A percentile compares a stretch with the other conserved stretches of the same genome.
These are phyloP conservation scores for Stramonita haemastoma DNA, from an alignment of 2,888 invertebrate species.

Conservation along the genomic window DNA sequence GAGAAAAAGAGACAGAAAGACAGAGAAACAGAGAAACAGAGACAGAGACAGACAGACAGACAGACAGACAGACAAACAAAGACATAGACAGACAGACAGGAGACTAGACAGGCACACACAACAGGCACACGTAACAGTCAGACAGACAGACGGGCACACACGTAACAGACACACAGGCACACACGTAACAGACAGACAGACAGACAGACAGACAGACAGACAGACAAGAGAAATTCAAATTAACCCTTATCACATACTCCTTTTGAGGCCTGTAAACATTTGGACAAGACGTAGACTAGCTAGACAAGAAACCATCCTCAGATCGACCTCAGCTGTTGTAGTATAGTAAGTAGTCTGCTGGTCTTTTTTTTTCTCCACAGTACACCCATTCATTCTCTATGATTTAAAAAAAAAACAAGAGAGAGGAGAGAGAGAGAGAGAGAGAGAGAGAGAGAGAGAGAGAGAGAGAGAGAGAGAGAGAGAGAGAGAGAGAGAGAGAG, in stretches of 20 bases:
- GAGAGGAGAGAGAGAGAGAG: not conserved
- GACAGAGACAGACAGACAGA: too few species aligned
- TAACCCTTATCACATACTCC: too few species aligned
- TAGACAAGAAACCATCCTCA: too few species aligned
- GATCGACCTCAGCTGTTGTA: too few species aligned
- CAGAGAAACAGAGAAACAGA: not conserved
- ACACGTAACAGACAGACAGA: not conserved
- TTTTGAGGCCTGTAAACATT: too few species aligned
- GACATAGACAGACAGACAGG: not conserved
- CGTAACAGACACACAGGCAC: not conserved
- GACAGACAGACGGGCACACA: not conserved
- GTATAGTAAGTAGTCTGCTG: too few species aligned
- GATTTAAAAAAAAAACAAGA: not conserved
- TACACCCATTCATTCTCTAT: too few species aligned
- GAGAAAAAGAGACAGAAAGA: not conserved
- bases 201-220: slow-evolving; percentile 21
- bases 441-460: not conserved
- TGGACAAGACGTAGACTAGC: too few species aligned
- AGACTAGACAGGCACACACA: not conserved
- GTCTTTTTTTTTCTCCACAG: too few species aligned
- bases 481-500: not conserved
- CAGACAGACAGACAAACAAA: too few species aligned
- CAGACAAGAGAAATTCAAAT: not conserved
- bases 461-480: not conserved
- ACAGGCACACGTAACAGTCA: too few species aligned